phyloP scores from a whole-genome alignment of 2,888 invertebrate species.

The Tenthredo notha region DNA sequence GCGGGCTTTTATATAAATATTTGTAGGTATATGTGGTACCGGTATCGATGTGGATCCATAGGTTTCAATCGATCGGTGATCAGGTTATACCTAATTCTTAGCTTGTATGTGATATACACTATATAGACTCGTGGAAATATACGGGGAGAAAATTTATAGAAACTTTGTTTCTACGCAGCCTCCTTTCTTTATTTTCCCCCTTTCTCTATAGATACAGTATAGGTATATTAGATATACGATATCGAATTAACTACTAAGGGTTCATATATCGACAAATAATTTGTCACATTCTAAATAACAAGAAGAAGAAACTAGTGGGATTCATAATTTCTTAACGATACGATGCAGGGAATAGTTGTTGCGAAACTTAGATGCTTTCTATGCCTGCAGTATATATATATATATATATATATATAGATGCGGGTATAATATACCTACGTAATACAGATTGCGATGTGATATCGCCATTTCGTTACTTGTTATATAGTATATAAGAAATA shows the following conservation, averaged over 20 bases:
- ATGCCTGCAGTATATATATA: background rate
- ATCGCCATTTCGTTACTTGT: background rate
- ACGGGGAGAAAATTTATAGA: slow-evolving; percentile 25
- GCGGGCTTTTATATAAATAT: slow-evolving; percentile 15
- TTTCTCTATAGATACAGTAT: background rate
- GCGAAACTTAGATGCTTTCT: slow-evolving; percentile 15
- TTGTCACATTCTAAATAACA: background rate
- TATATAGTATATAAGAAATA: background rate
- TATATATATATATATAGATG: background rate
- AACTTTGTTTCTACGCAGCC: background rate
- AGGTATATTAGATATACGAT: background rate
- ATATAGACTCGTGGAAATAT: slow-evolving; percentile 2
- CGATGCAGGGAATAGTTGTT: slow-evolving; percentile 12
- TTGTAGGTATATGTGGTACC: background rate
- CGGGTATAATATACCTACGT: background rate
- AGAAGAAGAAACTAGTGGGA: background rate
- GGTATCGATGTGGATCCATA: background rate
- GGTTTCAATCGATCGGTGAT: background rate
- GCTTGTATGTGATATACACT: background rate
- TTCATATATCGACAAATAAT: background rate
- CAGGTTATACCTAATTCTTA: background rate
- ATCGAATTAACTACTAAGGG: background rate
- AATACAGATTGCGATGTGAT: background rate
- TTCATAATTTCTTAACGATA: background rate
- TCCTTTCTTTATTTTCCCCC: slow-evolving; percentile 7